Evolutionary conservation across 2,888 invertebrate species (phyloP).

Genomic region (Sphaerophoria taeniata): DNA sequence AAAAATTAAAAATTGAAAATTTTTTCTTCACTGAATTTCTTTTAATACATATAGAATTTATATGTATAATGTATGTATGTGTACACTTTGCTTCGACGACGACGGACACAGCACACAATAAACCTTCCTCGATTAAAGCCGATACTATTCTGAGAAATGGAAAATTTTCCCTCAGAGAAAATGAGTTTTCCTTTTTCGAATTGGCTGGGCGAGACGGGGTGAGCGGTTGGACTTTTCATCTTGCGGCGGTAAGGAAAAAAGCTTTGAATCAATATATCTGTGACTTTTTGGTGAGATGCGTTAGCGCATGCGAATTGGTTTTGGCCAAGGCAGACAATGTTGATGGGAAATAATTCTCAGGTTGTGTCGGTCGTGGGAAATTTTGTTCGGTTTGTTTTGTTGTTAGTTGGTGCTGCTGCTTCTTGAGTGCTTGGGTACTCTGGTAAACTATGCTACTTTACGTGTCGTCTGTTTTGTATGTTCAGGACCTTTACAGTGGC

Average conservation of each 20-base stretch:
- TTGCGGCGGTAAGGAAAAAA: conserved; percentile 65
- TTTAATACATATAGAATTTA: conserved; percentile 77
- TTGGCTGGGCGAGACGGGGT: conserved; percentile 16
- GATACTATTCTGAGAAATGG: conserved; percentile 81
- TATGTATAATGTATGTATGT: conserved; percentile 72
- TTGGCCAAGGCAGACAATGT: not conserved
- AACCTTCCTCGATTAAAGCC: conserved; percentile 83
- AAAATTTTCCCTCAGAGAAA: conserved; percentile 50
- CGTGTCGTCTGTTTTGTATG: conserved; percentile 42
- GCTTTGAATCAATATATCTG: conserved; percentile 72
- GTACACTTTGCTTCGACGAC: conserved; percentile 77
- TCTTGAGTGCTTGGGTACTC: conserved; percentile 12
- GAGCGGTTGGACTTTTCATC: conserved; percentile 48
- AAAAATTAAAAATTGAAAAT: conserved; percentile 64
- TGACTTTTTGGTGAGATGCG: conserved; percentile 64
- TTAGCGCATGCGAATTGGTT: conserved; percentile 57
- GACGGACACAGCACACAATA: conserved; percentile 78
- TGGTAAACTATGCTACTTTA: conserved; percentile 28
- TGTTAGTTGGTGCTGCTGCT: conserved; percentile 43
- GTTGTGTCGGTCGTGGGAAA: conserved; percentile 63
- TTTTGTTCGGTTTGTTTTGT: conserved; percentile 68
- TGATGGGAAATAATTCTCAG: conserved; percentile 52
- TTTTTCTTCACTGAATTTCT: conserved; percentile 75
- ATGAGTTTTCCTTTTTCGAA: conserved; percentile 55
- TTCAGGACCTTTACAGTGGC: conserved; percentile 61